These are phyloP conservation scores for Chloromyia formosa DNA, from an alignment of 2,888 invertebrate genomes.

Conservation along the genomic window DNA sequence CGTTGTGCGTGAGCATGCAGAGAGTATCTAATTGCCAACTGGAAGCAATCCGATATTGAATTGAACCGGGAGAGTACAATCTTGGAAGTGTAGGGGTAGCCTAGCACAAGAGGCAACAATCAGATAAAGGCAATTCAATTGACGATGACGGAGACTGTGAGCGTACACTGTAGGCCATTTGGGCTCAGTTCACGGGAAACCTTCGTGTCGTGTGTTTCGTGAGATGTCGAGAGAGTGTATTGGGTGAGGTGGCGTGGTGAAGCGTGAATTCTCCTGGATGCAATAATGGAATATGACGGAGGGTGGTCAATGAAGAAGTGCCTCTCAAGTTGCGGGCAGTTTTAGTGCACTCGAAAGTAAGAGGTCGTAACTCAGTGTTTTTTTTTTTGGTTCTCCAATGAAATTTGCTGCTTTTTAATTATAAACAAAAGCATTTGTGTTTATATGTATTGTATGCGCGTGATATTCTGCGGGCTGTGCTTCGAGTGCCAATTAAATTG, in stretches of 20 bases:
- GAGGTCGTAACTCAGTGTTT: background rate
- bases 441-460: background rate
- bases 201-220: background rate
- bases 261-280: constrained; percentile 6
- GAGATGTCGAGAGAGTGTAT: background rate
- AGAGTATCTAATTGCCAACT: no score
- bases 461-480: background rate
- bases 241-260: constrained; percentile 5
- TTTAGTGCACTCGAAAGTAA: constrained; percentile 7
- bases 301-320: constrained; percentile 16
- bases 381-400: background rate
- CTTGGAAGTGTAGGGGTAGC: no score
- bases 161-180: background rate
- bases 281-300: background rate
- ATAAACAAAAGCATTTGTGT: constrained; percentile 13
- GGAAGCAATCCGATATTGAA: no score
- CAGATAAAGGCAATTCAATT: no score
- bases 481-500: constrained; percentile 11
- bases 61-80: no score
- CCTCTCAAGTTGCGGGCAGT: constrained; percentile 21
- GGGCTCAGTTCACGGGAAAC: constrained; percentile 2
- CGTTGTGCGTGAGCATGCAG: no score
- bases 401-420: background rate
- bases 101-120: no score
- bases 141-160: background rate